Conservation (phyloP, 2,113 vertebrate species). For the Hypomesus transpacificus region DNA sequence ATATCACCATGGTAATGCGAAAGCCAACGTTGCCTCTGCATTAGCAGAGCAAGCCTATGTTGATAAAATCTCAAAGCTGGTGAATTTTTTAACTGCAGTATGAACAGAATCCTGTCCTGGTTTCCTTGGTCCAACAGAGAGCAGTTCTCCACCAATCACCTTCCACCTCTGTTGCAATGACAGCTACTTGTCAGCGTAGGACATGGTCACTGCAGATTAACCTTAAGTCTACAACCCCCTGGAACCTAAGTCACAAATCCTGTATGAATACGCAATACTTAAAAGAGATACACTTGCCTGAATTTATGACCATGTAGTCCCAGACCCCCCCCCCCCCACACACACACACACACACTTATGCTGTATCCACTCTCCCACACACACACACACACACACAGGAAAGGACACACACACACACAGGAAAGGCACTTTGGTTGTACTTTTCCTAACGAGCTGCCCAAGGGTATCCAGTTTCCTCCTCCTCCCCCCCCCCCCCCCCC, state of each 20-base stretch:
- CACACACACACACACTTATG: not conserved
- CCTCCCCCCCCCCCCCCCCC: not conserved
- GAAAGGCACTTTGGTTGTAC: not conserved
- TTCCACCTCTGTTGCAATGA: constrained; percentile 52
- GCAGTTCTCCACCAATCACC: constrained; percentile 15
- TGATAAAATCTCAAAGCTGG: constrained; percentile 9
- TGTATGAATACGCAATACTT: too few relatives aligned
- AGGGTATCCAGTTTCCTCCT: not conserved
- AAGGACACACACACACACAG: not conserved
- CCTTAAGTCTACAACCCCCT: too few relatives aligned
- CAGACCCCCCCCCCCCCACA: too few relatives aligned
- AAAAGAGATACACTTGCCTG: too few relatives aligned
- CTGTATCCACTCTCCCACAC: not conserved
- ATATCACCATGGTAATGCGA: constrained; percentile 5
- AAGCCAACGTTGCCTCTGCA: too few relatives aligned
- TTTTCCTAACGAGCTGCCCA: not conserved
- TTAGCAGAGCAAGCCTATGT: not conserved
- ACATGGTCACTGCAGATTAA: too few relatives aligned
- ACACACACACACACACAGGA: too few relatives aligned
- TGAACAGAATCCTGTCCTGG: constrained; percentile 6
- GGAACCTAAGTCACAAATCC: too few relatives aligned
- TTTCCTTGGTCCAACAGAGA: constrained; percentile 18
- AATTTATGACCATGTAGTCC: not conserved
- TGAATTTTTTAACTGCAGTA: constrained; percentile 45
- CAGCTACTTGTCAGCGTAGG: not conserved